phyloP scores from a whole-genome alignment of 1,140 invertebrate genomes.

The Drosophila punjabiensis region DNA sequence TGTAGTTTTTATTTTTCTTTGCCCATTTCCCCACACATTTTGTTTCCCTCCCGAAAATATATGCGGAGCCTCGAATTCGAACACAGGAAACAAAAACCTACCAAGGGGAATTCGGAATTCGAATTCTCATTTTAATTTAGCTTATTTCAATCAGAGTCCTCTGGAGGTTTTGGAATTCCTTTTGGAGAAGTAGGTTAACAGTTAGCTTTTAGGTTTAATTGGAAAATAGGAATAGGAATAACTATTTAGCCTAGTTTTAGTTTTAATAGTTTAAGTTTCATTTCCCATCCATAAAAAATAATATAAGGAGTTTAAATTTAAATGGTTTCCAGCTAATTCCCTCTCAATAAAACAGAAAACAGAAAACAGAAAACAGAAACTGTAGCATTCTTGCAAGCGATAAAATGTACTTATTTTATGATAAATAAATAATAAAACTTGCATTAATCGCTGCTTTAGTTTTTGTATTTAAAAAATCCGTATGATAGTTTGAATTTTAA shows the following conservation, averaged over 20 bases:
- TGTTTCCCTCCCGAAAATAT: conserved; percentile 43
- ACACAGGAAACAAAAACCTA: conserved; percentile 15
- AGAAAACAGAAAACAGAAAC: too few species aligned
- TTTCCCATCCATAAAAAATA: neutral
- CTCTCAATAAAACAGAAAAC: neutral
- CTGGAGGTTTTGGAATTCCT: neutral
- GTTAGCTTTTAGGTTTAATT: neutral
- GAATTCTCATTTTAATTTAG: conserved; percentile 12
- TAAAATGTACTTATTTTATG: neutral
- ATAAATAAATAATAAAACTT: neutral
- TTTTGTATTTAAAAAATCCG: neutral
- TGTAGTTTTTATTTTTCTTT: conserved; percentile 64
- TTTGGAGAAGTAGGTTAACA: neutral
- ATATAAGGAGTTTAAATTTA: too few species aligned
- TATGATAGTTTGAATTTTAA: neutral
- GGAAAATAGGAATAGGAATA: neutral
- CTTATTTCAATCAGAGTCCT: neutral
- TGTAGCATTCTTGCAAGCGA: neutral
- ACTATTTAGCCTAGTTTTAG: neutral
- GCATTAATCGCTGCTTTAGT: neutral
- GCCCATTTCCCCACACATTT: conserved; percentile 18
- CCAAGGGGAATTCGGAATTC: conserved; percentile 5
- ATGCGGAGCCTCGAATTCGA: conserved; percentile 45
- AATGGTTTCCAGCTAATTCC: too few species aligned
- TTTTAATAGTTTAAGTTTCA: neutral